These are phyloP conservation scores for Melipona bicolor DNA, from an alignment of 2,888 invertebrate species.

Conservation along the genomic window DNA sequence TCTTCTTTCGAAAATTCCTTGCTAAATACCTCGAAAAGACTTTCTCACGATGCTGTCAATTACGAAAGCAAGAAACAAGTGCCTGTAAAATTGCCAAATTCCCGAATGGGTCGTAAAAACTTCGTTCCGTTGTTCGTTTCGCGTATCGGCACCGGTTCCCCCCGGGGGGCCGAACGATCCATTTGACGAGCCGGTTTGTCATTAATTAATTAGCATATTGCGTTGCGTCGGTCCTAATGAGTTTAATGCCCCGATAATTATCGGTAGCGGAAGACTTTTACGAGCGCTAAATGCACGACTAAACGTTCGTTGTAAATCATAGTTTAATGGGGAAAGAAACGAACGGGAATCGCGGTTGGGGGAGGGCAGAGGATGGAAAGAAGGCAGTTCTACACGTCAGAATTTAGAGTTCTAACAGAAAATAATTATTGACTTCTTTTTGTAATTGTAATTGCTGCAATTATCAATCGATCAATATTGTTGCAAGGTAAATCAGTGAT, in stretches of 20 bases:
- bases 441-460: too few relatives aligned
- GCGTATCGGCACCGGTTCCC: not conserved
- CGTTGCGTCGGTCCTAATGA: constrained; percentile 68
- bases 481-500: too few relatives aligned
- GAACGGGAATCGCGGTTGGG: not conserved
- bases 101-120: constrained; percentile 17
- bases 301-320: constrained; percentile 76
- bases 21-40: not conserved
- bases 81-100: constrained; percentile 8
- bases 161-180: constrained; percentile 28
- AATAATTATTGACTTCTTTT: too few relatives aligned
- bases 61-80: not conserved
- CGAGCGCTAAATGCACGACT: constrained; percentile 70
- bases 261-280: constrained; percentile 74
- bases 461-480: too few relatives aligned
- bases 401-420: too few relatives aligned
- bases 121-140: not conserved
- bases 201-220: constrained; percentile 75
- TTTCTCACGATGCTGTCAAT: not conserved
- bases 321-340: constrained; percentile 67
- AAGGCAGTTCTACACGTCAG: not conserved
- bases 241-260: constrained; percentile 74
- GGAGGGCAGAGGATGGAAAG: not conserved
- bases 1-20: not conserved
- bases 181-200: constrained; percentile 51